Conservation (phyloP, 2,797 vertebrate species). For the Sebastes ruberrimus region DNA sequence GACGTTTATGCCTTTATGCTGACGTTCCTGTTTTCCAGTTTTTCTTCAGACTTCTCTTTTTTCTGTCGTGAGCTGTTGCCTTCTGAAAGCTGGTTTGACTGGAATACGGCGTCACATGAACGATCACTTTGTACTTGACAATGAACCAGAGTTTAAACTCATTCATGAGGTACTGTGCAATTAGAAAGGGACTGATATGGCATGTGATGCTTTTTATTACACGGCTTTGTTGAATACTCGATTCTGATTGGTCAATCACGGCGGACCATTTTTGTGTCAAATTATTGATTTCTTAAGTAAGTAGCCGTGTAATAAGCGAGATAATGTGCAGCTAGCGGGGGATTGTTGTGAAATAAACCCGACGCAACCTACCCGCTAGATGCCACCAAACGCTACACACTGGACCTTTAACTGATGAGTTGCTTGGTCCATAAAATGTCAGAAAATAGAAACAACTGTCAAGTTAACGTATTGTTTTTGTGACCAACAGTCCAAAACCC, state of each 20-base stretch:
- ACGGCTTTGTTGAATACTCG: too few relatives aligned
- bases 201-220: not conserved
- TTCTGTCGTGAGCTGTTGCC: not conserved
- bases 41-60: not conserved
- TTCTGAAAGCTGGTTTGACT: not conserved
- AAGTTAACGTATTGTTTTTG: not conserved
- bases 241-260: too few relatives aligned
- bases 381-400: too few relatives aligned
- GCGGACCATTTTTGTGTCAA: too few relatives aligned
- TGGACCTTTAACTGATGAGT: not conserved
- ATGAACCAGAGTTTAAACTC: not conserved
- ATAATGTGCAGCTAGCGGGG: too few relatives aligned
- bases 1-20: not conserved
- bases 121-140: not conserved
- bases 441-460: not conserved
- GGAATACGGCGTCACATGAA: slow-evolving; percentile 7
- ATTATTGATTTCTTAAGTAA: too few relatives aligned
- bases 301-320: too few relatives aligned
- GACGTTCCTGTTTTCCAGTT: not conserved
- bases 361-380: not conserved
- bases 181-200: slow-evolving; percentile 27
- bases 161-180: slow-evolving; percentile 15
- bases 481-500: not conserved
- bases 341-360: too few relatives aligned
- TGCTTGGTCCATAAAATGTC: not conserved